These are phyloP conservation scores for Naja naja DNA, from an alignment of 2,113 vertebrate species.

Conservation along the genomic window DNA sequence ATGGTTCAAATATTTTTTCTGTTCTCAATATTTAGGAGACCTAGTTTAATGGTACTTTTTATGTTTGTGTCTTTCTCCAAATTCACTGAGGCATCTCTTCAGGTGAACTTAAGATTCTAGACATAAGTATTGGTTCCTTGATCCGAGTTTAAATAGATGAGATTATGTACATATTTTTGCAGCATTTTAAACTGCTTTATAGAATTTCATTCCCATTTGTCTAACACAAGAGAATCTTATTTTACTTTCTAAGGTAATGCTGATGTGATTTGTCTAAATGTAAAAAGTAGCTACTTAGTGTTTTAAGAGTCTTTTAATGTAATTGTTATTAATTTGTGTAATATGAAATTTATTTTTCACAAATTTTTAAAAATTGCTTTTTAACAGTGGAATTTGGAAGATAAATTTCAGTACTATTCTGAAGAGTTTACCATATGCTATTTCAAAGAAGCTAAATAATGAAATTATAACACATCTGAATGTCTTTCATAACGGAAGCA, in stretches of 20 bases:
- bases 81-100: too few species aligned
- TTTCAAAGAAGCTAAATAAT: not conserved
- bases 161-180: not conserved
- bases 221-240: not conserved
- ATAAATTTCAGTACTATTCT: not conserved
- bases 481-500: not conserved
- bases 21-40: not conserved
- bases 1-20: not conserved
- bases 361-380: not conserved
- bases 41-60: not conserved
- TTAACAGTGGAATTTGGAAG: not conserved
- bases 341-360: not conserved
- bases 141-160: not conserved
- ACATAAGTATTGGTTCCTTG: not conserved
- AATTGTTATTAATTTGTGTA: not conserved
- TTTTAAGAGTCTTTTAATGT: not conserved
- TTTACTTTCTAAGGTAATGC: not conserved
- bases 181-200: not conserved
- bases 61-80: too few species aligned
- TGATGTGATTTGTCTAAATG: not conserved
- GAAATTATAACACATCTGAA: not conserved
- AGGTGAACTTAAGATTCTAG: not conserved
- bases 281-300: not conserved
- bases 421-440: not conserved
- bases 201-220: not conserved